Evolutionary conservation across 2,888 invertebrate genomes (phyloP).

Genomic region (Eretmocerus hayati): DNA sequence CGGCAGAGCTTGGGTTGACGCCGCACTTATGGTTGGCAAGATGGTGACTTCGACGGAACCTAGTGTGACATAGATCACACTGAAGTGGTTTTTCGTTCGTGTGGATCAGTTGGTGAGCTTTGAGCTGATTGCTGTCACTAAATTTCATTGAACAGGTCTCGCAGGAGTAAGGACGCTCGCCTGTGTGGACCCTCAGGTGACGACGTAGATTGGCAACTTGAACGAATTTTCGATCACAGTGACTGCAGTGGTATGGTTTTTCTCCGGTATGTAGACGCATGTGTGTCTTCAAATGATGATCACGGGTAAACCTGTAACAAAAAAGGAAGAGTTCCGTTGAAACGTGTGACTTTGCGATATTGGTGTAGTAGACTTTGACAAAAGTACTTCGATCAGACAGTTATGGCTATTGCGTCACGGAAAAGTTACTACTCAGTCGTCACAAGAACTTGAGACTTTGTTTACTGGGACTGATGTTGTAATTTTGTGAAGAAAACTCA

Average conservation of each 20-base stretch:
- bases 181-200: slow-evolving; percentile 85
- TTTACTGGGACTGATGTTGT: not conserved
- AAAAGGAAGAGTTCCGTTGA: no score
- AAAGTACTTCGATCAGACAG: no score
- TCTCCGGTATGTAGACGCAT: slow-evolving; percentile 89
- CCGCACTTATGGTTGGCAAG: slow-evolving; percentile 79
- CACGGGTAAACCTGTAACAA: slow-evolving; percentile 65
- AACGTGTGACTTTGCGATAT: no score
- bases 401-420: no score
- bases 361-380: no score
- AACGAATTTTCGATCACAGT: slow-evolving; percentile 87
- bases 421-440: no score
- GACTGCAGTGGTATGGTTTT: slow-evolving; percentile 85
- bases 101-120: slow-evolving; percentile 83
- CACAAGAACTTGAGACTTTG: not conserved
- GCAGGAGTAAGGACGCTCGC: slow-evolving; percentile 84
- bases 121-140: slow-evolving; percentile 86
- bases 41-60: slow-evolving; percentile 81
- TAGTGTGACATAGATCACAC: slow-evolving; percentile 70
- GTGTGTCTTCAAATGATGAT: slow-evolving; percentile 90
- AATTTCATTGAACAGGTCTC: slow-evolving; percentile 79
- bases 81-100: slow-evolving; percentile 85
- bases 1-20: not conserved
- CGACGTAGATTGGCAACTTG: slow-evolving; percentile 87
- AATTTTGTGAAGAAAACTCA: slow-evolving; percentile 20